phyloP scores from a whole-genome alignment of 2,888 invertebrate genomes.

The Masnerella sp. region DNA sequence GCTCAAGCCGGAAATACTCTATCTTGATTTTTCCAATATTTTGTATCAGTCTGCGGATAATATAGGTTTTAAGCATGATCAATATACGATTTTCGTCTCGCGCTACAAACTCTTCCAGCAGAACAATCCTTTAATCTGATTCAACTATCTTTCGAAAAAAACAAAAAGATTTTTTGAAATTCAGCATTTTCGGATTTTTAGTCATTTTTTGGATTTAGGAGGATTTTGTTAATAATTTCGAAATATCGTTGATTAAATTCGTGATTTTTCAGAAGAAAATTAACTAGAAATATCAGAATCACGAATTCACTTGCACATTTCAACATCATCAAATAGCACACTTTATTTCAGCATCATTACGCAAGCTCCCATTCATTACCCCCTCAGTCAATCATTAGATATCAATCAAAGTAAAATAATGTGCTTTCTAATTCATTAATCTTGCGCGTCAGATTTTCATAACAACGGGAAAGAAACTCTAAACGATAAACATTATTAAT shows the following conservation, averaged over 20 bases:
- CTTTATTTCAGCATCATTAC: conserved; percentile 38
- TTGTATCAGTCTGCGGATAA: conserved; percentile 32
- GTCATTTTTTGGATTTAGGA: too few species aligned
- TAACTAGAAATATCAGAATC: too few species aligned
- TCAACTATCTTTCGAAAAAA: too few species aligned
- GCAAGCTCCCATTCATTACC: conserved; percentile 41
- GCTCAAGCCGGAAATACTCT: conserved; percentile 42
- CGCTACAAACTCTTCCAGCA: conserved; percentile 22
- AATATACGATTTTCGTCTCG: conserved; percentile 19
- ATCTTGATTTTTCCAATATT: conserved; percentile 52
- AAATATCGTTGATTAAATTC: too few species aligned
- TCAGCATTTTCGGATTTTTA: too few species aligned
- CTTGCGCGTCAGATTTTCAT: conserved; percentile 39
- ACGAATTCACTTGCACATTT: too few species aligned
- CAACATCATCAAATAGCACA: too few species aligned
- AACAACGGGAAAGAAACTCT: conserved; percentile 39
- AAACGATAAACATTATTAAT: conserved; percentile 57
- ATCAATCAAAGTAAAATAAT: conserved; percentile 56
- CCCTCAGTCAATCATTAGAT: conserved; percentile 49
- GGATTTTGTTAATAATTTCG: too few species aligned
- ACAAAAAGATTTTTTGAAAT: too few species aligned
- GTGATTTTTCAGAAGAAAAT: too few species aligned
- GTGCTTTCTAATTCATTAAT: conserved; percentile 58
- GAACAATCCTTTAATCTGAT: too few species aligned
- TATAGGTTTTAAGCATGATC: conserved; percentile 36